Base-by-base conservation (phyloP, 2,113 vertebrate genomes). In the Cryptotis parvus region DNA sequence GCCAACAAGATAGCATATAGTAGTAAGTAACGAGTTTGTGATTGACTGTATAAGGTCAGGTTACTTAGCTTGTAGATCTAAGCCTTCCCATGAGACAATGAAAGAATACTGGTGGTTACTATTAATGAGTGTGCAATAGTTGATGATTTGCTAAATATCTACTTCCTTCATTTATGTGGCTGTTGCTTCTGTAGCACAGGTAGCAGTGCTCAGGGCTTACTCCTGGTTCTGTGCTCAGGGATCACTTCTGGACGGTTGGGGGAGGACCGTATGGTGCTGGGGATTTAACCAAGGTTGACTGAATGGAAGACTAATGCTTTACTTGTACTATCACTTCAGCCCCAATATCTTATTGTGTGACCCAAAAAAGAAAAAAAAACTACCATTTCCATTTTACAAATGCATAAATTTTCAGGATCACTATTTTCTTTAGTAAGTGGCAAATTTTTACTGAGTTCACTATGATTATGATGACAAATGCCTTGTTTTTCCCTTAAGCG, bases 161-260 rank as follows among this genome's bases (percentile, higher is more conserved):
- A 41, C 31, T 65, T 63, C 43, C 11, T 35, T 86, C 94, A 84
- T 92, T 87, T n/a, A 7, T 20, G 65, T 66, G 58, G 70, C 70
- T 49, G 45, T 49, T 49, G 45, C 14, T 49, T 49, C 45, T 49
- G 45, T 49, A 10, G 10, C 6, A 49, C 45, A 49, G 10, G 10
- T 49, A n/a, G 43, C 43, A 45, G 43, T 45, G 11, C 43, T 45
- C 43, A 45, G 43, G 43, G 11, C 6, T 45, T 45, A 45, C 43
- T 45, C 43, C 43, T 45, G 43, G 43, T 11, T 11, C 43, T 45
- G 43, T 45, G 43, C 43, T 45, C 43, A 45, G 11, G 43, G 43
- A 45, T 45, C 43, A 45, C 43, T 45, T 11, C 43, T 45, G 6
- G 43, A 45, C 43, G 11, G 11, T 14, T 49, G 45, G 45, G 45